Evolutionary conservation across 2,888 invertebrate species (phyloP).

Genomic region (Endomychus coccineus): DNA sequence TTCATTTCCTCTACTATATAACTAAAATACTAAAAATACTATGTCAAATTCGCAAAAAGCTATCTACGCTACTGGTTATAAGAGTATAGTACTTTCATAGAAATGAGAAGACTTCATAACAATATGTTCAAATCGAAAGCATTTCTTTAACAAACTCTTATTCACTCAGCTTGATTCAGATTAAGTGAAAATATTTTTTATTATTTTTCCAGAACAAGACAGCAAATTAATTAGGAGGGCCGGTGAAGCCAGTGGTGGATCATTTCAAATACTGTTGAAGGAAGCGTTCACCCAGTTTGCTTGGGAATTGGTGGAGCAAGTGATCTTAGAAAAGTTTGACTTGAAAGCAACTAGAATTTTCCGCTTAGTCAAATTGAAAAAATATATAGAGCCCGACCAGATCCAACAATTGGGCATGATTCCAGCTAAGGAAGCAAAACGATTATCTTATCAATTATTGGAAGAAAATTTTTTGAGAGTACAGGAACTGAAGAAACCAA

Average conservation of each 20-base stretch:
- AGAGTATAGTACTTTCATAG: too few relatives aligned
- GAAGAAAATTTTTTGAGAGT: constrained; percentile 70
- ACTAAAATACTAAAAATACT: too few relatives aligned
- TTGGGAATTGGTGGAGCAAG: constrained; percentile 68
- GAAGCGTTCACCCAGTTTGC: constrained; percentile 64
- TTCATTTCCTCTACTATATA: too few relatives aligned
- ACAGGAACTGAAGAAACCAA: constrained; percentile 54
- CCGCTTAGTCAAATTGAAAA: constrained; percentile 70
- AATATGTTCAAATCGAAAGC: too few relatives aligned
- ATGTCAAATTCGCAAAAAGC: too few relatives aligned
- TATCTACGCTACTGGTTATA: too few relatives aligned
- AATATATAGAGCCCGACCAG: constrained; percentile 84
- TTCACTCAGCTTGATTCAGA: too few relatives aligned
- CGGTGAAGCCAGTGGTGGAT: constrained; percentile 79
- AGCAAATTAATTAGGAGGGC: constrained; percentile 65
- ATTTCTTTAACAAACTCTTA: too few relatives aligned
- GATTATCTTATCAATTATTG: constrained; percentile 74
- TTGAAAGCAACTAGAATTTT: constrained; percentile 81
- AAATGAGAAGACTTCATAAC: too few relatives aligned
- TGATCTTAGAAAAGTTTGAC: constrained; percentile 79
- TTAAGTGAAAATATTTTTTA: too few relatives aligned
- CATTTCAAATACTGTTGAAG: constrained; percentile 67
- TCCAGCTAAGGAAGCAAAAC: constrained; percentile 87
- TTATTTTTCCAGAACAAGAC: constrained; percentile 66
- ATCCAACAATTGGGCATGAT: constrained; percentile 91